Conservation (phyloP, 2,797 vertebrate genomes). For the Eulemur mongoz region DNA sequence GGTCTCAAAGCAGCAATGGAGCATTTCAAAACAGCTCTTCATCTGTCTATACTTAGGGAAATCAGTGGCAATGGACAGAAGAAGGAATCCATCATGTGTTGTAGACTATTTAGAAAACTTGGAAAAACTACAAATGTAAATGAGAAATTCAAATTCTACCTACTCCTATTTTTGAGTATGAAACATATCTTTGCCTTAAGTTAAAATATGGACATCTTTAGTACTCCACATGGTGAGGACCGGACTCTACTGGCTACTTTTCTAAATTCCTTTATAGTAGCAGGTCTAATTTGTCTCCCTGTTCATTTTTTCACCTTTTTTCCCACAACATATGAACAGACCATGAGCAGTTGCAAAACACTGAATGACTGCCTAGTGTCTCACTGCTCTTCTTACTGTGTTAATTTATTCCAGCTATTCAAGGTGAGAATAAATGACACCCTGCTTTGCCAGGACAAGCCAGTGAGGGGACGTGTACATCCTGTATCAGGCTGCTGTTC, state of each 20-base stretch:
- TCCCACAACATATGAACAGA: conserved; percentile 3
- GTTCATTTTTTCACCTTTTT: neutral
- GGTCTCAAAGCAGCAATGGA: neutral
- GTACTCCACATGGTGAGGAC: neutral
- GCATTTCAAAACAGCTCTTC: conserved; percentile 52
- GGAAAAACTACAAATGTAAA: neutral
- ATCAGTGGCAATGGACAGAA: neutral
- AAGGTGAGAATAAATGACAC: conserved; percentile 72
- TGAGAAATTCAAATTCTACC: neutral
- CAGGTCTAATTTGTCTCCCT: conserved; percentile 13
- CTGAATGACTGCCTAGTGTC: neutral
- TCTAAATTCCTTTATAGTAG: neutral
- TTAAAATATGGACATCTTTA: neutral
- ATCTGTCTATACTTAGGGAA: conserved; percentile 28
- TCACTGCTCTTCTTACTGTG: conserved; percentile 24
- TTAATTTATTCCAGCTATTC: conserved; percentile 75
- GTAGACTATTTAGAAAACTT: neutral
- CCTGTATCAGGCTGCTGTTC: conserved; percentile 29
- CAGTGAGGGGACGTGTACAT: conserved; percentile 48
- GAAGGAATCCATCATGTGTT: neutral
- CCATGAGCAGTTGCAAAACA: conserved; percentile 22
- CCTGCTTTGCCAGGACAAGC: conserved; percentile 56
- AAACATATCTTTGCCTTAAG: neutral
- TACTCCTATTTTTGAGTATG: neutral
- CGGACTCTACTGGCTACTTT: neutral